Conservation (phyloP, 2,888 invertebrate genomes). For the Kuschelorhynchus macadamiae region DNA sequence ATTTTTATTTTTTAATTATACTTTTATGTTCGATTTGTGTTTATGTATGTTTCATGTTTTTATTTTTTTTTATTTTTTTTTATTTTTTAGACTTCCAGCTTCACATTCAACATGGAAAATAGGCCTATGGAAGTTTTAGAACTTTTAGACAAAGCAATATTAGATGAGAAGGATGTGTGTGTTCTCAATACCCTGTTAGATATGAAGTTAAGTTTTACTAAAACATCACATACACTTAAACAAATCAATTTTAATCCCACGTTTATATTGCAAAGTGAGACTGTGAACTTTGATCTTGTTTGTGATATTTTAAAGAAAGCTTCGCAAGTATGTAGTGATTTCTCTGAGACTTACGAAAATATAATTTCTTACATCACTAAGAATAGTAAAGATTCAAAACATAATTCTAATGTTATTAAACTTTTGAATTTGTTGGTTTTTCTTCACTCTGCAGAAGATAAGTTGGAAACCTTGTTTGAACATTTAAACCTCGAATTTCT, state of each 20-base stretch:
- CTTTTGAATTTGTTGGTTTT: constrained; percentile 27
- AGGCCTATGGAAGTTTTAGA: not conserved
- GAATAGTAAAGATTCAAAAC: constrained; percentile 1
- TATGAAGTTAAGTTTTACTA: constrained; percentile 18
- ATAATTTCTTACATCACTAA: constrained; percentile 13
- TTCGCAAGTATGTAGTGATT: constrained; percentile 27
- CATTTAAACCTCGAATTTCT: constrained; percentile 21
- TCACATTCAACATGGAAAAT: not conserved
- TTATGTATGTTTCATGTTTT: no score
- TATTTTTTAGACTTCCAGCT: no score
- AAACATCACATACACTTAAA: constrained; percentile 9
- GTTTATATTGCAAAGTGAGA: constrained; percentile 30
- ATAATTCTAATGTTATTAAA: constrained; percentile 11
- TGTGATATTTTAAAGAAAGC: constrained; percentile 36
- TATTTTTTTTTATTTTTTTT: no score
- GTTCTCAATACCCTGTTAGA: constrained; percentile 25
- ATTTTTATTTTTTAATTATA: no score
- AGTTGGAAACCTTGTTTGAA: constrained; percentile 18
- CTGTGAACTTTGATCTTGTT: constrained; percentile 29
- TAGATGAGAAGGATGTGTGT: constrained; percentile 23
- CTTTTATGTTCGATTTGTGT: no score
- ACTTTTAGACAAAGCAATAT: not conserved
- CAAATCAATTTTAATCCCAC: constrained; percentile 11
- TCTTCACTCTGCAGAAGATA: constrained; percentile 20
- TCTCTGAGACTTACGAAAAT: not conserved